These are phyloP conservation scores for Spinus pinus DNA, from an alignment of 2,797 vertebrate genomes.

Conservation along the genomic window DNA sequence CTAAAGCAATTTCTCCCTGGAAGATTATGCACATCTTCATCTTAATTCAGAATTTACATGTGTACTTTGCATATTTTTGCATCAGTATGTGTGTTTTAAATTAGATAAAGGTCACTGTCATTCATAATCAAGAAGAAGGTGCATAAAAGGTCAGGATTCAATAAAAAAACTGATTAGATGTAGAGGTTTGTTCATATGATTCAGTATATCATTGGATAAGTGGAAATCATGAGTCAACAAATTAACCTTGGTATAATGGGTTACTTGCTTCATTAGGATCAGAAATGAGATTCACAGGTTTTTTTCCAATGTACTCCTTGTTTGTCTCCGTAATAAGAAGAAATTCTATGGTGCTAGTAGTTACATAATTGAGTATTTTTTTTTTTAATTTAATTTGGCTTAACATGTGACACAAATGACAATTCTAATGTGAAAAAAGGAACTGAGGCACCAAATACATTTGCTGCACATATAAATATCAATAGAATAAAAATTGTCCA, in stretches of 20 bases:
- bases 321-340: constrained; percentile 30
- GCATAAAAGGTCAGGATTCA: constrained; percentile 83
- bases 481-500: background rate
- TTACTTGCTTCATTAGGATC: constrained; percentile 65
- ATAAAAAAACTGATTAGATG: constrained; percentile 77
- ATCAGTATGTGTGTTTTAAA: constrained; percentile 79
- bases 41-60: constrained; percentile 81
- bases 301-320: constrained; percentile 28
- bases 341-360: constrained; percentile 8
- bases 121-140: constrained; percentile 83
- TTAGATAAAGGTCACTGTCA: constrained; percentile 84
- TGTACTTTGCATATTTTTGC: constrained; percentile 83
- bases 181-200: constrained; percentile 77
- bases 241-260: constrained; percentile 72
- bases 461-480: background rate
- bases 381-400: constrained; percentile 51
- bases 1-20: constrained; percentile 62
- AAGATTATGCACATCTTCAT: constrained; percentile 72
- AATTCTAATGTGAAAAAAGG: constrained; percentile 40
- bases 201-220: constrained; percentile 75
- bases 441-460: background rate
- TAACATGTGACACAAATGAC: constrained; percentile 48
- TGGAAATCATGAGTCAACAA: constrained; percentile 77
- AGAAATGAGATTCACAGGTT: constrained; percentile 57
- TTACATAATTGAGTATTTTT: constrained; percentile 38